Evolutionary conservation across 2,888 invertebrate species (phyloP), one percentile per base, ranked within the genome.

Genomic region (Lomographa bimaculata): DNA sequence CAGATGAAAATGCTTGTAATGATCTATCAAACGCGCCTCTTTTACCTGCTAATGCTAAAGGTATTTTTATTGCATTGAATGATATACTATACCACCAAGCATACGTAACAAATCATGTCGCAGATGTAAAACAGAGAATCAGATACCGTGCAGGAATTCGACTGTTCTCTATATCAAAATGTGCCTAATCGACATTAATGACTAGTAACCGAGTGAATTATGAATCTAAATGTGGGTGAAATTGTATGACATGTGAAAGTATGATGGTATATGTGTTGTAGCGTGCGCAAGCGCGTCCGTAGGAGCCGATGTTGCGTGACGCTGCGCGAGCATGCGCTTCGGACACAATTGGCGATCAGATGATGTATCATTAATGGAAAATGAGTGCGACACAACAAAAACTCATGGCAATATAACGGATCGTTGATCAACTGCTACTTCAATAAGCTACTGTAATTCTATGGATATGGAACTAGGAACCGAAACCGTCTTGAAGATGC

Each of bases 161-260:
- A 19, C 5, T 25, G 19, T 37, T 8, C 24, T 21, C 14, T n/a
- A 35, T 38, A 16, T 27, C 5, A 8, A 8, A 45, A 27, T 12
- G 17, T 34, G 35, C 40, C 25, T 8, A 36, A 37, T 35, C 24
- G 48, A 45, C 33, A 36, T 42, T 35, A 39, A 46, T 43, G 33
- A 52, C 53, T 41, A 51, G 46, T 49, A 50, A 33, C 36, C 43
- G 43, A 42, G 57, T 57, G 53, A 50, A 55, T 54, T 60, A 63
- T 60, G 50, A 54, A 59, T 58, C 47, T 41, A 61, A 28, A 79
- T 71, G 68, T 78, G 64, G 79, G 78, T 78, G 73, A 79, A 79
- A 81, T 67, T 75, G 60, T 58, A 52, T 61, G 57, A 71, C 71
- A 80, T 75, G 81, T 79, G 83, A 85, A 84, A 83, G 82, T 79